Conservation (phyloP, 2,888 invertebrate genomes). For the Drymonia ruficornis region DNA sequence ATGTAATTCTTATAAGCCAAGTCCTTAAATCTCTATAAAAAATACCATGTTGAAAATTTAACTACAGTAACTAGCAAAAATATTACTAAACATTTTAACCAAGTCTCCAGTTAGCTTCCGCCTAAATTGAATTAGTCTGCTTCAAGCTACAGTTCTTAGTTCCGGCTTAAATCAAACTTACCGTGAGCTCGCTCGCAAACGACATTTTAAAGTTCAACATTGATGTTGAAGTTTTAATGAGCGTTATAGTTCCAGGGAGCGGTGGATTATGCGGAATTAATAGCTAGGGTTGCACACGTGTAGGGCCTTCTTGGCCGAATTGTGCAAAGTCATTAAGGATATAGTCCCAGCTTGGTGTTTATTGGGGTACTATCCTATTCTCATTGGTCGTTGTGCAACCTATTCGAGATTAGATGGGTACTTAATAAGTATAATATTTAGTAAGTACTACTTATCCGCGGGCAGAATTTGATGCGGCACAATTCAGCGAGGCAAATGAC, state of each 20-base stretch:
- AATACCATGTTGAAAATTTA: too few species aligned
- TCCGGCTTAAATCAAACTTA: conserved; percentile 27
- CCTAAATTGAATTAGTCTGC: conserved; percentile 31
- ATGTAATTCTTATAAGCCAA: too few species aligned
- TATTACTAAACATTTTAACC: conserved; percentile 15
- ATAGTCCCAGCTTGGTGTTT: too few species aligned
- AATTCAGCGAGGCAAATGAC: too few species aligned
- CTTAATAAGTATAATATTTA: too few species aligned
- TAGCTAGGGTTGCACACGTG: background rate
- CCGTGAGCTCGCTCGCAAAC: conserved; percentile 21
- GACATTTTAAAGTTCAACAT: conserved; percentile 34
- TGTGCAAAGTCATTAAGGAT: too few species aligned
- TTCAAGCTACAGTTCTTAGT: conserved; percentile 24
- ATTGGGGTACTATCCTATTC: too few species aligned
- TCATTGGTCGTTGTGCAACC: too few species aligned
- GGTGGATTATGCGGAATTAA: conserved; percentile 17
- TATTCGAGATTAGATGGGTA: too few species aligned
- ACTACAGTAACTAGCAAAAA: background rate
- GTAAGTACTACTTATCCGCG: too few species aligned
- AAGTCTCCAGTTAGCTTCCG: conserved; percentile 13
- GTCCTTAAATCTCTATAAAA: too few species aligned
- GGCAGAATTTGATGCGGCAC: too few species aligned
- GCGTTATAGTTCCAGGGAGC: conserved; percentile 6
- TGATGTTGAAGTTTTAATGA: conserved; percentile 30
- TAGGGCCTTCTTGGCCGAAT: background rate